Percentiles rank a stretch among this genome's conserved stretches.
Conservation (phyloP, 2,113 vertebrate species). For the Ophiodon elongatus region DNA sequence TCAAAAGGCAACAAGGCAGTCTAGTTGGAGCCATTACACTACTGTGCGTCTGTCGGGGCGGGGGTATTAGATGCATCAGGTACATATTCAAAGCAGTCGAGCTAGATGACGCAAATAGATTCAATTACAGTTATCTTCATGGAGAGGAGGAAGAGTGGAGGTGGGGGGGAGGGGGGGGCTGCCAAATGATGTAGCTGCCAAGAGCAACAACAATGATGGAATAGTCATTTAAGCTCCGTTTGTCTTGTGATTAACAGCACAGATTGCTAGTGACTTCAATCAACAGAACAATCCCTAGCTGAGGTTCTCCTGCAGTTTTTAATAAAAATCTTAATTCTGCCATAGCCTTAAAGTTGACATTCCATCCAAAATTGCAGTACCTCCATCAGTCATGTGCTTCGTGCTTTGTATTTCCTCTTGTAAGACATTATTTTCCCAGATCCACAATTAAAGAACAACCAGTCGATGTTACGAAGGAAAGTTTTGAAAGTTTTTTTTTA, state of each 20-base stretch:
- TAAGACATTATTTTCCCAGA: neutral
- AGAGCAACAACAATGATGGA: neutral
- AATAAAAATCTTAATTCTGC: neutral
- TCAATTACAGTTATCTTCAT: neutral
- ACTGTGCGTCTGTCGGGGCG: neutral
- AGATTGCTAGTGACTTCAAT: neutral
- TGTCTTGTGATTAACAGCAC: neutral
- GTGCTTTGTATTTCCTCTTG: neutral
- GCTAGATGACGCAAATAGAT: conserved; percentile 18
- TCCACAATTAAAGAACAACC: neutral
- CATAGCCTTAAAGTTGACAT: neutral
- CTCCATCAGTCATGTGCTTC: neutral
- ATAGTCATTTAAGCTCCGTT: conserved; percentile 6
- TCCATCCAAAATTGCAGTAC: neutral
- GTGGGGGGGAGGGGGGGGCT: neutral
- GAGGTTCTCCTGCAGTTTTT: neutral
- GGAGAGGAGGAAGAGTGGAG: too few species aligned
- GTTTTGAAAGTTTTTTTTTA: neutral
- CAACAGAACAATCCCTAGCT: too few species aligned
- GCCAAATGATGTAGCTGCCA: neutral
- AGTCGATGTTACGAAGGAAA: neutral
- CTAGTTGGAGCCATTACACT: neutral
- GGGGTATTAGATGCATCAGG: neutral
- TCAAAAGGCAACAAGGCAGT: neutral
- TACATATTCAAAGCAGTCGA: conserved; percentile 9